A percentile compares a stretch with the other conserved stretches of the same genome.
Evolutionary conservation across 1,140 invertebrate species (phyloP).

Genomic region (Pachypeltis micranthus): DNA sequence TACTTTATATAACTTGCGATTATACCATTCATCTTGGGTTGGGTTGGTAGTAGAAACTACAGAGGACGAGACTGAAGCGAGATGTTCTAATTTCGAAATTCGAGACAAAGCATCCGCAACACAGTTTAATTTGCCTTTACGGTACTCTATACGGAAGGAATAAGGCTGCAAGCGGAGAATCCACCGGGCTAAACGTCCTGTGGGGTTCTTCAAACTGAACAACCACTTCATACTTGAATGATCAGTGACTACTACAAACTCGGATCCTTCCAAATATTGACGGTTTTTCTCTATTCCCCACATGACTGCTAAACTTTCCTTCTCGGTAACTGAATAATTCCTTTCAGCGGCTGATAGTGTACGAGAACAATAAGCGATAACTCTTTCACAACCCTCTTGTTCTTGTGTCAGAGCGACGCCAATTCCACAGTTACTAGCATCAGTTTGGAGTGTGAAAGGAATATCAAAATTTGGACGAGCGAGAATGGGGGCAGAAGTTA

Average conservation of each 20-base stretch:
- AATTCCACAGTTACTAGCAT: conserved; percentile 29
- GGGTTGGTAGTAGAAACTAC: too few species aligned
- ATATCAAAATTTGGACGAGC: conserved; percentile 26
- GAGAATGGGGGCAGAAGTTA: conserved; percentile 23
- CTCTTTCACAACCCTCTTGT: conserved; percentile 24
- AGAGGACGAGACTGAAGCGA: background rate
- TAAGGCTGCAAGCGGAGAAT: conserved; percentile 27
- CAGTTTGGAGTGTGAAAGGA: conserved; percentile 27
- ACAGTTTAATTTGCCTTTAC: conserved; percentile 22
- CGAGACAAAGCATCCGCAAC: conserved; percentile 20
- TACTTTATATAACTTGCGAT: background rate
- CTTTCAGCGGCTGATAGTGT: conserved; percentile 34
- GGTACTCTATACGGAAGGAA: conserved; percentile 26
- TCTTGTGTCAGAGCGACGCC: conserved; percentile 29
- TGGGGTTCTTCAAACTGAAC: conserved; percentile 33
- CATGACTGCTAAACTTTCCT: conserved; percentile 36
- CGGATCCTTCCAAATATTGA: conserved; percentile 28
- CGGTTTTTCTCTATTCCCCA: conserved; percentile 33
- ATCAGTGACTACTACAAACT: conserved; percentile 35
- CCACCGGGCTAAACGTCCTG: conserved; percentile 33
- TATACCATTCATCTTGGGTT: too few species aligned
- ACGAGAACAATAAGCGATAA: conserved; percentile 36
- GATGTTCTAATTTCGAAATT: background rate
- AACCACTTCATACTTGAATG: conserved; percentile 39
- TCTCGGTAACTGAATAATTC: conserved; percentile 35